These are phyloP conservation scores for Ochotona princeps DNA, from an alignment of 2,113 vertebrate genomes.

Conservation along the genomic window DNA sequence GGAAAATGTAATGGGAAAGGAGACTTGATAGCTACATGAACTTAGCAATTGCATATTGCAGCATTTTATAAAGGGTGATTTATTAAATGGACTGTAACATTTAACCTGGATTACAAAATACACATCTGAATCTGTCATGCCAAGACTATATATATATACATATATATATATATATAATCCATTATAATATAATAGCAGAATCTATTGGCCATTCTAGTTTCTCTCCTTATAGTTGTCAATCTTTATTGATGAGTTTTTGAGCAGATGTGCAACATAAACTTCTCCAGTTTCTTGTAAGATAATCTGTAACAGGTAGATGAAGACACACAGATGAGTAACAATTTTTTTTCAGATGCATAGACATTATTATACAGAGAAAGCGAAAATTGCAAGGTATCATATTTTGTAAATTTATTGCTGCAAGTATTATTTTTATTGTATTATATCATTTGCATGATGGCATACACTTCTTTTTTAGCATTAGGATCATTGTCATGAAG, in stretches of 20 bases:
- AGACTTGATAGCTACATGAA: not conserved
- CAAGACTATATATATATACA: too few species aligned
- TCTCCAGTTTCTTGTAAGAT: constrained; percentile 20
- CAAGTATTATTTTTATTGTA: too few species aligned
- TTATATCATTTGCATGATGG: too few species aligned
- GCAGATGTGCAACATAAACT: not conserved
- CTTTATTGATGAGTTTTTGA: not conserved
- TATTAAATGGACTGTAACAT: accelerated
- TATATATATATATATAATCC: too few species aligned
- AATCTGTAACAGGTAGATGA: not conserved
- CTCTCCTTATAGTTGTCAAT: not conserved
- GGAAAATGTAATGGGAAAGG: not conserved
- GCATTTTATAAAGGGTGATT: not conserved
- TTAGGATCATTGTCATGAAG: too few species aligned
- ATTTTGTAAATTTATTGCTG: too few species aligned
- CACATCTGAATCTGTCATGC: not conserved
- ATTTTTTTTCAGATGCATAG: too few species aligned
- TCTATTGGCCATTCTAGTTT: not conserved
- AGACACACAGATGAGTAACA: not conserved
- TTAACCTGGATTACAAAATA: not conserved
- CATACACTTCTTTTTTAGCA: too few species aligned
- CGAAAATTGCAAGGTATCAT: too few species aligned
- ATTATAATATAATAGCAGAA: not conserved
- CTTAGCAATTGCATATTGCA: not conserved
- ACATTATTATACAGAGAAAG: too few species aligned